A percentile compares a stretch with the other conserved stretches of the same genome.
phyloP scores from a whole-genome alignment of 2,797 vertebrate species.

The Parauchenoglanis ngamensis region DNA sequence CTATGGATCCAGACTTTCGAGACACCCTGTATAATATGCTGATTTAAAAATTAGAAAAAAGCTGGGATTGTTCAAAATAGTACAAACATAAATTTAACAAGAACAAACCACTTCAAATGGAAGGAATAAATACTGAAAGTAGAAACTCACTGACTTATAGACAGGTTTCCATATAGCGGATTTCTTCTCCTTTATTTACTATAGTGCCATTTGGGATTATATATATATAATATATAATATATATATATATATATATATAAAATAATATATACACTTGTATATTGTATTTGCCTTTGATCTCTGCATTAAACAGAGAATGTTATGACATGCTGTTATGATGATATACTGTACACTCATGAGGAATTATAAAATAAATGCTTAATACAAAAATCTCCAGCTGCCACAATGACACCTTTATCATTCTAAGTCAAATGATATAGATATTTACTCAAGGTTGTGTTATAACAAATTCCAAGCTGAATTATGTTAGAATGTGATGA shows the following conservation, averaged over 20 bases:
- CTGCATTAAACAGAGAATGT: background rate
- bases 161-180: background rate
- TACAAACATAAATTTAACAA: background rate
- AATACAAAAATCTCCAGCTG: background rate
- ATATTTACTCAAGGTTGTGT: background rate
- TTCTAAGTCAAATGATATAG: background rate
- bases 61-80: background rate
- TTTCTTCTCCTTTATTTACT: background rate
- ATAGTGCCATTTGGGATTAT: background rate
- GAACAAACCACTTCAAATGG: background rate
- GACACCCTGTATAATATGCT: background rate
- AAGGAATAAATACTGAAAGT: background rate
- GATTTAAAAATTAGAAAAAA: background rate
- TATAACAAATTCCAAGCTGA: background rate
- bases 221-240: no score
- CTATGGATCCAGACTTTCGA: no score
- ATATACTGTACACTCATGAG: background rate
- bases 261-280: no score
- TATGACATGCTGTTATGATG: background rate
- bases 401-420: background rate
- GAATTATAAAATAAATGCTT: background rate
- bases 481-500: background rate
- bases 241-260: no score
- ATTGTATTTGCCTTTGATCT: background rate
- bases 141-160: background rate